Base-by-base conservation (phyloP, 92 coral and sea anemone species). In the Epizoanthus scotinus region DNA sequence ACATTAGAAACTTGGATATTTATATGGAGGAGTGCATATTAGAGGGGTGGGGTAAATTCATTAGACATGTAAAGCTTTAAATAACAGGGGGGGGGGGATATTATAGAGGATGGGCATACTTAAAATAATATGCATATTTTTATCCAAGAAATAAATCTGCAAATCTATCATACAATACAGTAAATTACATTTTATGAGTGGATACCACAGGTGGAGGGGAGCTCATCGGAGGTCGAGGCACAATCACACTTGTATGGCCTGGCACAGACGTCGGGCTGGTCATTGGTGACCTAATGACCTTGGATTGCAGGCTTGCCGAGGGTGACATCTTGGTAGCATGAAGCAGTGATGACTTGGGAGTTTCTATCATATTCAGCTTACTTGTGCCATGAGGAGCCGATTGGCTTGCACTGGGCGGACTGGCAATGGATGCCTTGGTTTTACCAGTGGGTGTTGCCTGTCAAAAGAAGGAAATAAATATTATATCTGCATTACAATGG, bases 211-310 rank as follows among this genome's bases (percentile, higher is more conserved):
- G 40, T 14, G 69, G 42, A 13, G 68, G 68, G 6, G 68, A 34
- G 44, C 22, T 75, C 38, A 58, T 22, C 3, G 65, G 66, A 58
- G 81, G 34, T 42, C 69, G 60, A 12, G 63, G 68, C 2, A 75
- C 81, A 4, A 75, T 75, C 40, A 75, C 81, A 75, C 81, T 75
- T 40, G 81, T 40, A 20, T 59, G 81, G 66, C 68, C 40, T 36
- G 81, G 17, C 0, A 58, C 44, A n/a, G 81, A 20, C 52, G 38
- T 75, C 8, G 67, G 81, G 59, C 81, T 75, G 20, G 81, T 59
- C 58, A 36, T 55, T 15, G 68, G 81, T 21, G 67, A 58, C 22
- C 81, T 40, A 0, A 59, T 36, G 6, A 75, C 34, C 63, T 40
- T 75, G 63, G 81, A 21, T 21, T n/a, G 38, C 6, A 54, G 21